Conservation (phyloP, 2,888 invertebrate genomes). For the Teleogryllus oceanicus region DNA sequence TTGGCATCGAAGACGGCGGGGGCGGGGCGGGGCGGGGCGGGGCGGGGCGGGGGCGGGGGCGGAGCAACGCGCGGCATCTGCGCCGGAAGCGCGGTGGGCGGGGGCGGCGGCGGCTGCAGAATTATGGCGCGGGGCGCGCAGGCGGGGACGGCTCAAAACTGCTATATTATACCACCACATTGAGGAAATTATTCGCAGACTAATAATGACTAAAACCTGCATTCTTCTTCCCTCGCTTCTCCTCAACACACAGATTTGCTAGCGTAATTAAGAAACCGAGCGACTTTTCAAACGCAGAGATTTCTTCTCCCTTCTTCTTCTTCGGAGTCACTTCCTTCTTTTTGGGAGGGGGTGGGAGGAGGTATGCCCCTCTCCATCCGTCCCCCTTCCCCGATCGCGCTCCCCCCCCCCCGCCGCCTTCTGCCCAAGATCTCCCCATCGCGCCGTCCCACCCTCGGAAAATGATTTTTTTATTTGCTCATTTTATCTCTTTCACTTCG, state of each 20-base stretch:
- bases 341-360: background rate
- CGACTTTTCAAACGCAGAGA: background rate
- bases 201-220: constrained; percentile 18
- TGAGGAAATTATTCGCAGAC: constrained; percentile 9
- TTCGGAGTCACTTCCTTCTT: background rate
- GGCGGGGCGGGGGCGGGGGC: too few species aligned
- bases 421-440: background rate
- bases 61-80: background rate
- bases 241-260: constrained; percentile 10
- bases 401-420: background rate
- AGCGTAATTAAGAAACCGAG: constrained; percentile 9
- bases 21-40: too few species aligned
- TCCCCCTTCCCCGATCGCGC: background rate
- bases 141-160: background rate
- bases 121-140: background rate
- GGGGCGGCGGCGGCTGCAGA: background rate
- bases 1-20: too few species aligned
- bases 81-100: background rate
- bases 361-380: background rate
- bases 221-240: background rate
- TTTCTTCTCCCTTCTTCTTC: constrained; percentile 7
- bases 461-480: constrained; percentile 10
- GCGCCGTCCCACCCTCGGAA: background rate
- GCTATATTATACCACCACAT: background rate
- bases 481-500: background rate